phyloP scores from a whole-genome alignment of 2,888 invertebrate species.

The Schizaphis graminum region DNA sequence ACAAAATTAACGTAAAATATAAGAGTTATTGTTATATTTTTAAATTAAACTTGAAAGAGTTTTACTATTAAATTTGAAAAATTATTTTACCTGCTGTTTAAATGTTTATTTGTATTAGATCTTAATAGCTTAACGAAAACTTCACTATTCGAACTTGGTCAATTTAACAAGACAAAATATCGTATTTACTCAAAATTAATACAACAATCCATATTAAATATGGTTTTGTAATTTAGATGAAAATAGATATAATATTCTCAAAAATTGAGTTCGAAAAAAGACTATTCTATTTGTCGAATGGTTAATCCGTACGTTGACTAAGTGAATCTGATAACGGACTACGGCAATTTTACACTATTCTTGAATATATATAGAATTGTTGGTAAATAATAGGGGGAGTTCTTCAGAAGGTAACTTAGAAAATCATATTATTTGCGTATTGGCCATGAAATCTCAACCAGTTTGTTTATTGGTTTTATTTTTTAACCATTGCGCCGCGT shows the following conservation, averaged over 20 bases:
- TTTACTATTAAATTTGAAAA: background rate
- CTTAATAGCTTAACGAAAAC: background rate
- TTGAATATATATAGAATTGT: background rate
- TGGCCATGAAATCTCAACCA: background rate
- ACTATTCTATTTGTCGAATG: background rate
- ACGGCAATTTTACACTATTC: background rate
- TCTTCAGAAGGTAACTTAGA: background rate
- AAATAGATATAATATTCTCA: background rate
- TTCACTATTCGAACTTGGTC: background rate
- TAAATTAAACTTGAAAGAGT: background rate
- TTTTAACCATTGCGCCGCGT: background rate
- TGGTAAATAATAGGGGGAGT: background rate
- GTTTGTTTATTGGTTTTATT: background rate
- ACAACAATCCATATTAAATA: background rate
- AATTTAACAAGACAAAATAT: background rate
- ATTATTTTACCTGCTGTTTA: background rate
- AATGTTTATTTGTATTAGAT: background rate
- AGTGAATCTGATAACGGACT: background rate
- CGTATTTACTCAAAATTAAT: background rate
- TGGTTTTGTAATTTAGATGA: background rate
- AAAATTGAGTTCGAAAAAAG: background rate
- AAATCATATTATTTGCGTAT: background rate
- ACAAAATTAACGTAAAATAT: background rate
- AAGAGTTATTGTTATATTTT: background rate
- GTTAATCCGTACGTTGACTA: background rate